A percentile compares a stretch with the other conserved stretches of the same genome.
phyloP scores from a whole-genome alignment of 2,113 vertebrate species.

The Argyrosomus japonicus region DNA sequence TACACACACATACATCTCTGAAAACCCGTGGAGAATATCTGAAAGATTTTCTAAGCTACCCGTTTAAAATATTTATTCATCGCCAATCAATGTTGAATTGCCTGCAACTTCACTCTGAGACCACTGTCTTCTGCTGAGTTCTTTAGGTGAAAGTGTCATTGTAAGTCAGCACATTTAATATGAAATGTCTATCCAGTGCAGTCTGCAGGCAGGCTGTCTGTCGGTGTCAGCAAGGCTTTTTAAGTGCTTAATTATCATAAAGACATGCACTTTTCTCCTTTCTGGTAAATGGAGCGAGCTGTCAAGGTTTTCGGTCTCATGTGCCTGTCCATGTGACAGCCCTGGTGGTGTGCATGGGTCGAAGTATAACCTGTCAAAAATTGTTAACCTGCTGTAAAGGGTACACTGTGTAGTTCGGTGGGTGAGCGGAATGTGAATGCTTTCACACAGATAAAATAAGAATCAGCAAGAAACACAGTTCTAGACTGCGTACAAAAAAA shows the following conservation, averaged over 20 bases:
- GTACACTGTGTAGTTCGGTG: background rate
- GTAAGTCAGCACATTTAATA: constrained; percentile 46
- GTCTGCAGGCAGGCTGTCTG: constrained; percentile 39
- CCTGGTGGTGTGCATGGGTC: constrained; percentile 18
- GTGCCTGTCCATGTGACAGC: constrained; percentile 18
- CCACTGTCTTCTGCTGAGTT: constrained; percentile 16
- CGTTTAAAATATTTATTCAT: constrained; percentile 21
- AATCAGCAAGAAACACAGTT: background rate
- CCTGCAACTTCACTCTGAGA: constrained; percentile 3
- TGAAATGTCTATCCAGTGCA: constrained; percentile 31
- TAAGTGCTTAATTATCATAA: constrained; percentile 62
- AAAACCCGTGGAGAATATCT: background rate
- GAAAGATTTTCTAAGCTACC: background rate
- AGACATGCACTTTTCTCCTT: constrained; percentile 41
- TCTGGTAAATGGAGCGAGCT: constrained; percentile 48
- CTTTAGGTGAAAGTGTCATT: constrained; percentile 36
- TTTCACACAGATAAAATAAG: background rate
- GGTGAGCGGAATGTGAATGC: background rate
- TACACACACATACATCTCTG: background rate
- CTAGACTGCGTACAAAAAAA: background rate
- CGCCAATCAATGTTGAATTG: constrained; percentile 23
- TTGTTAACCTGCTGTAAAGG: constrained; percentile 10
- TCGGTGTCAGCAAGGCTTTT: constrained; percentile 54
- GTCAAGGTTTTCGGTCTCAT: constrained; percentile 9
- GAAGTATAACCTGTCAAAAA: constrained; percentile 3